phyloP scores from a whole-genome alignment of 2,888 invertebrate genomes.

The Tiliacea aurago region DNA sequence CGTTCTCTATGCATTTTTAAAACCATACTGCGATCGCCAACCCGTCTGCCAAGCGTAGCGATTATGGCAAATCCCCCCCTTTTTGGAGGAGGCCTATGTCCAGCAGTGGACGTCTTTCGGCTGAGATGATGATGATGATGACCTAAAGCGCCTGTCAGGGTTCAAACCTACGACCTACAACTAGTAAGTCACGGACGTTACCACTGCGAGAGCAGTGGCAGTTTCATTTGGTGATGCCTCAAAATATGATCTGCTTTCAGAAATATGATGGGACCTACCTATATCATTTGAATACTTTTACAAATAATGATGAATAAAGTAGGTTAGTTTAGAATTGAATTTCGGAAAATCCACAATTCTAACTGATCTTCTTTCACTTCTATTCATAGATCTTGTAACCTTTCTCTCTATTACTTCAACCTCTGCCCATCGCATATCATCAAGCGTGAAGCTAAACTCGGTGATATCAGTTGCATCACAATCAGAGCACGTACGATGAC shows the following conservation, averaged over 20 bases:
- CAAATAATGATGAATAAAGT: not conserved
- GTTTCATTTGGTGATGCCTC: too few relatives aligned
- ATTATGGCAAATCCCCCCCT: too few relatives aligned
- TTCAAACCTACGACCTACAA: too few relatives aligned
- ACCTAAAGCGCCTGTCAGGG: too few relatives aligned
- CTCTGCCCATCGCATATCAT: constrained; percentile 3
- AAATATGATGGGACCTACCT: not conserved
- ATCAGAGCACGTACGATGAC: constrained; percentile 68
- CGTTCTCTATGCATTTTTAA: too few relatives aligned
- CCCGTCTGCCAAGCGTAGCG: too few relatives aligned
- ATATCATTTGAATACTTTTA: not conserved
- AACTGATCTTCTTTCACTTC: not conserved
- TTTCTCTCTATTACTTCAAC: not conserved
- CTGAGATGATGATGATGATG: too few relatives aligned
- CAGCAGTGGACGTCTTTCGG: too few relatives aligned
- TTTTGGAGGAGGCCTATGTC: too few relatives aligned
- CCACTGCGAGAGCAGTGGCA: too few relatives aligned
- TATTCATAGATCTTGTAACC: not conserved
- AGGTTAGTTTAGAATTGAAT: not conserved
- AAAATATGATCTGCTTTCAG: not conserved
- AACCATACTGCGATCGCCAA: too few relatives aligned
- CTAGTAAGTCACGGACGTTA: too few relatives aligned
- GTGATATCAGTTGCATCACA: constrained; percentile 61
- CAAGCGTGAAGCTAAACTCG: constrained; percentile 12
- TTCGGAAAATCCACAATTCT: not conserved